Percentiles rank a stretch among this genome's conserved stretches.
Conservation (phyloP, 2,113 vertebrate genomes). For the Aptenodytes forsteri region DNA sequence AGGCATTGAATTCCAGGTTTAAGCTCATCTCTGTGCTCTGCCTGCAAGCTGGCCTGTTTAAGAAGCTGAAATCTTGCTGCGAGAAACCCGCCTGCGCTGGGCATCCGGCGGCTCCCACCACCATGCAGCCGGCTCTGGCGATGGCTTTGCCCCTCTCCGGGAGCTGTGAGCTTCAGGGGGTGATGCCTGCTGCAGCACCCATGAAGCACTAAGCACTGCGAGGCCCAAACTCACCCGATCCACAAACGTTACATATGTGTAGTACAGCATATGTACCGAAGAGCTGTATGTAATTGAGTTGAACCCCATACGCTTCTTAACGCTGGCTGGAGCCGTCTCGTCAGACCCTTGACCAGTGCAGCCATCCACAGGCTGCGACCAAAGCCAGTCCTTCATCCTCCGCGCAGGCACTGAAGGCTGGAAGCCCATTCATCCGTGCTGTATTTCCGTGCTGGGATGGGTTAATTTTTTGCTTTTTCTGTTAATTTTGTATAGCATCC, state of each 20-base stretch:
- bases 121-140: background rate
- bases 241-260: rapidly evolving
- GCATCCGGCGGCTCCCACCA: rapidly evolving
- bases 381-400: background rate
- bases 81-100: background rate
- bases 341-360: background rate
- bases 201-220: rapidly evolving
- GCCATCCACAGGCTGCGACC: background rate
- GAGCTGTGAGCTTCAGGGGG: background rate
- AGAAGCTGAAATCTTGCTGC: background rate
- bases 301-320: rapidly evolving
- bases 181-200: background rate
- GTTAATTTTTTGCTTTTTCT: background rate
- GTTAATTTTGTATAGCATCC: background rate
- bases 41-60: background rate
- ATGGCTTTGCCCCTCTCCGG: background rate
- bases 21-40: background rate
- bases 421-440: background rate
- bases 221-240: background rate
- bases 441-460: background rate
- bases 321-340: background rate
- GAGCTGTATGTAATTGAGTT: background rate
- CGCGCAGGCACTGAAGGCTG: rapidly evolving
- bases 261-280: background rate
- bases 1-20: background rate